Base-by-base conservation (phyloP, 1,140 invertebrate genomes). In the Panulirus ornatus region DNA sequence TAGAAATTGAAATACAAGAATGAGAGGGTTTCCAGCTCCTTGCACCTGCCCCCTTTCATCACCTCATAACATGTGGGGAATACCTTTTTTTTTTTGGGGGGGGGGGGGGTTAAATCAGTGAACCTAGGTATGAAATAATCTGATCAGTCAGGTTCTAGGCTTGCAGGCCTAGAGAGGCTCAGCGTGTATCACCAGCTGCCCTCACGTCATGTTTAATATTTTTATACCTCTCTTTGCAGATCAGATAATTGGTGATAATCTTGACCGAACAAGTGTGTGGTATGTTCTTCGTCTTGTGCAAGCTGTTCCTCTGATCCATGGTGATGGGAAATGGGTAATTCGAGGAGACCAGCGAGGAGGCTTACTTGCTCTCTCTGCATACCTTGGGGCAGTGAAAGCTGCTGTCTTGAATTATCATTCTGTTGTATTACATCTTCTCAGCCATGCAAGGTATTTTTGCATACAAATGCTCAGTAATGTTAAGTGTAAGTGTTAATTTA, bases 341-440 rank as follows among this genome's bases (percentile, higher is more conserved):
- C 87, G 71, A 36, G 82, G 47, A 9, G 44, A 79, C 27, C 58
- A 81, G 54, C 83, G 75, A 36, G 92, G 78, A 54, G 76, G 58
- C 1, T 22, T 91, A 8, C 70, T 90, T 51, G 76, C 90, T 19
- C 36, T 92, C 8, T 93, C 93, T 92, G 92, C 94, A n/a, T 94
- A 94, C 90, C 90, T 94, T 90, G 94, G 94, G 71, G 94, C 93
- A 8, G 88, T 94, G 40, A 92, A 93, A 79, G 94, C 94, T 3
- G 93, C 94, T 5, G 92, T 93, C 81, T 92, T 93, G 63, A 87
- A 93, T 0, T 95, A 94, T 89, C 73, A 92, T 70, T 83, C 93
- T 0, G 92, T 95, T 84, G 94, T 94, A 42, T 58, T 82, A 22
- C 91, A 93, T 42, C 92, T 94, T 16, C 93, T 94, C 54, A 92